These are phyloP conservation scores for Limnephilus auricula DNA, from an alignment of 2,888 invertebrate species.

Conservation along the genomic window DNA sequence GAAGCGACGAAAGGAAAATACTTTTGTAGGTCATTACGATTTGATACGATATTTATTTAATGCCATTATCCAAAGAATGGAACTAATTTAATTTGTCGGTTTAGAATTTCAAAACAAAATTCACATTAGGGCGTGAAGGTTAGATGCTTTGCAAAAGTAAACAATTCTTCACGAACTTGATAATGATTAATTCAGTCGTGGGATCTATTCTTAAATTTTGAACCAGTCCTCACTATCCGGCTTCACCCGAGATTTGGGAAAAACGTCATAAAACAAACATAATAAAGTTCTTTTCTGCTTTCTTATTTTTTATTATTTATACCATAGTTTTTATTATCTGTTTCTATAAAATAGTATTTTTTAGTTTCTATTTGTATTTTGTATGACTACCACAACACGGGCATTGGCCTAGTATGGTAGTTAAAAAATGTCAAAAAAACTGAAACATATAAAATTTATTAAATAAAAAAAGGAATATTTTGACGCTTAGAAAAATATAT, in stretches of 20 bases:
- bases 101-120: conserved; percentile 4
- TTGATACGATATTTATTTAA: neutral
- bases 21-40: neutral
- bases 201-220: neutral
- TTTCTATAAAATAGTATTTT: too few species aligned
- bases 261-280: neutral
- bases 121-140: conserved; percentile 17
- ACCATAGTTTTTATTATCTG: too few species aligned
- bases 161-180: conserved; percentile 25
- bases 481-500: neutral
- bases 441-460: too few species aligned
- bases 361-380: too few species aligned
- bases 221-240: neutral
- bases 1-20: neutral
- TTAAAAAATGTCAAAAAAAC: too few species aligned
- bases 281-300: too few species aligned
- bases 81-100: neutral
- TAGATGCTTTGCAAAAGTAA: neutral
- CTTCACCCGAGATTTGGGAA: neutral
- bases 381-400: too few species aligned
- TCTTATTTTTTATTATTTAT: too few species aligned
- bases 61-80: neutral
- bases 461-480: too few species aligned
- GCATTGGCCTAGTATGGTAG: too few species aligned
- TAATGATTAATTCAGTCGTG: conserved; percentile 16